Percentiles rank a stretch among this genome's conserved stretches.
These are phyloP conservation scores for Liasis olivaceus DNA, from an alignment of 2,797 vertebrate species.

Conservation along the genomic window DNA sequence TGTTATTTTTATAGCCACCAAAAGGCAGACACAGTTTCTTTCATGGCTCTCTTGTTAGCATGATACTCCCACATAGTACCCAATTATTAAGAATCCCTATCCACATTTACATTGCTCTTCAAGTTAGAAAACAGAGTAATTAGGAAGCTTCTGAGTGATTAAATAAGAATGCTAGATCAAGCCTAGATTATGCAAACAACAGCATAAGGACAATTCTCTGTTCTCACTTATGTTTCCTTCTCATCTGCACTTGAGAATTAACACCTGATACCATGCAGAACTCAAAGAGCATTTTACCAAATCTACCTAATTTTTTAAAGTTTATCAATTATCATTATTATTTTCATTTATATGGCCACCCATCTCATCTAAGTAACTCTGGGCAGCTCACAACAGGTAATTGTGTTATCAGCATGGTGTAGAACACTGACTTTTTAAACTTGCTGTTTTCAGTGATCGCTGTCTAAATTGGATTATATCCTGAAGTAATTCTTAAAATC, in stretches of 20 bases:
- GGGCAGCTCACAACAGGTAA: neutral
- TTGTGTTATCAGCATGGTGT: neutral
- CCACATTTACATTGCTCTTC: constrained; percentile 60
- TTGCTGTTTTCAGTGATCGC: neutral
- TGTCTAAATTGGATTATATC: neutral
- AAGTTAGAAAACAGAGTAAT: constrained; percentile 53
- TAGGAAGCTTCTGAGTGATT: constrained; percentile 62
- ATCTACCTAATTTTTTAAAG: neutral
- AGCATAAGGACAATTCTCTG: neutral
- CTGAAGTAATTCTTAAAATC: neutral
- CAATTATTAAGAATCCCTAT: constrained; percentile 59
- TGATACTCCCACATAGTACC: constrained; percentile 56
- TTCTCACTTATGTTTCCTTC: neutral
- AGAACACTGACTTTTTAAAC: neutral
- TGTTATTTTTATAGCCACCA: constrained; percentile 55
- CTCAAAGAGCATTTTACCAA: neutral
- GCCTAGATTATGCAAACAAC: neutral
- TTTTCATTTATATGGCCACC: neutral
- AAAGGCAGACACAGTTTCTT: constrained; percentile 45
- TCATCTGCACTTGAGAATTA: neutral
- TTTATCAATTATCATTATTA: neutral
- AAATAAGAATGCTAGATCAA: constrained; percentile 19
- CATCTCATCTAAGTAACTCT: neutral
- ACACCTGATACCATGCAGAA: neutral
- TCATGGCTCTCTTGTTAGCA: constrained; percentile 65